phyloP scores from a whole-genome alignment of 1,140 invertebrate genomes.

The Scaptomyza pallida region DNA sequence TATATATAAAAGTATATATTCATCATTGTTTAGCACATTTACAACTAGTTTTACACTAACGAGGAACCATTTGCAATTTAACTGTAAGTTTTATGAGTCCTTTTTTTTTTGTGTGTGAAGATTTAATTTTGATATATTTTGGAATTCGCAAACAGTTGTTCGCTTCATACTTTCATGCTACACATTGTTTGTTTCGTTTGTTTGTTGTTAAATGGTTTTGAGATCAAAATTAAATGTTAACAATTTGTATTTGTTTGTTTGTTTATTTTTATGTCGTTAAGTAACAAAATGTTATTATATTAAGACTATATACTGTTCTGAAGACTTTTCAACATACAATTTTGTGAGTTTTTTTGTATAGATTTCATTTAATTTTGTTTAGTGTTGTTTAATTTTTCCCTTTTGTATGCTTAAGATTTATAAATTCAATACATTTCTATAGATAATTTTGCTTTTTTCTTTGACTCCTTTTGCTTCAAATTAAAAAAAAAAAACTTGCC shows the following conservation, averaged over 20 bases:
- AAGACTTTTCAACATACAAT: conserved; percentile 56
- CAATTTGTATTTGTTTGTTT: conserved; percentile 31
- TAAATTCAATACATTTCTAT: conserved; percentile 79
- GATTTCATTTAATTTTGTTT: conserved; percentile 63
- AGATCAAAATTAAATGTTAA: conserved; percentile 81
- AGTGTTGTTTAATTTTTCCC: conserved; percentile 24
- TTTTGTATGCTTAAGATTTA: conserved; percentile 61
- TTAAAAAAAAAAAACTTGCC: conserved; percentile 52
- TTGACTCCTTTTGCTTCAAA: conserved; percentile 57
- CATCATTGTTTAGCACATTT: conserved; percentile 67
- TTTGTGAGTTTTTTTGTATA: conserved; percentile 33
- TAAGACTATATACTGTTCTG: conserved; percentile 69
- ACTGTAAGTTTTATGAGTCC: conserved; percentile 47
- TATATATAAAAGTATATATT: conserved; percentile 27
- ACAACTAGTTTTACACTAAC: conserved; percentile 80
- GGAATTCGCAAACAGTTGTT: conserved; percentile 73
- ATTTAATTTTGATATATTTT: conserved; percentile 79
- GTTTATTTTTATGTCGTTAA: conserved; percentile 22
- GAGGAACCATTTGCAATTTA: conserved; percentile 81
- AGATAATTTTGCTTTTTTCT: conserved; percentile 68
- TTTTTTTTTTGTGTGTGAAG: conserved; percentile 38
- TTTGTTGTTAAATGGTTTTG: conserved; percentile 69
- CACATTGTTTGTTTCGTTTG: conserved; percentile 50
- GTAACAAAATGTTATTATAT: conserved; percentile 52
- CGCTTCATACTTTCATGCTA: conserved; percentile 50